These are phyloP conservation scores for Ctenopoma kingsleyae DNA, from an alignment of 2,797 vertebrate genomes.

Conservation along the genomic window DNA sequence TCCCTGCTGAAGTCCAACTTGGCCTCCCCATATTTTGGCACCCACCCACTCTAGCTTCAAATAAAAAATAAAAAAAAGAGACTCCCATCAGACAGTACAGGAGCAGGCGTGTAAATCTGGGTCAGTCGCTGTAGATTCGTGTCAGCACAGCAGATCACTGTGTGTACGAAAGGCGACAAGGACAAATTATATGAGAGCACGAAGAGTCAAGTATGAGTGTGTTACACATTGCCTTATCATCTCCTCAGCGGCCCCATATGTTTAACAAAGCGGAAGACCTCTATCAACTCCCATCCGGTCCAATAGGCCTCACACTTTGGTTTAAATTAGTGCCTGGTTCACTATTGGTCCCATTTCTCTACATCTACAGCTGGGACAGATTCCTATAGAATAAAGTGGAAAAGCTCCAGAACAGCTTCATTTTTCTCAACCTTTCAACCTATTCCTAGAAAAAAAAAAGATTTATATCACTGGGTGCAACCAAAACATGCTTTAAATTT, in stretches of 20 bases:
- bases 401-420: neutral
- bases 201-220: slow-evolving; percentile 50
- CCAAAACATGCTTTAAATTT: neutral
- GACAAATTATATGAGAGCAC: slow-evolving; percentile 40
- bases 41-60: slow-evolving; percentile 1
- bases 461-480: neutral
- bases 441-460: neutral
- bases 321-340: slow-evolving; percentile 45
- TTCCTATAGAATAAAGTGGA: slow-evolving; percentile 25
- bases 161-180: slow-evolving; percentile 48
- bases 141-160: slow-evolving; percentile 59
- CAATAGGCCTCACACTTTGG: slow-evolving; percentile 37
- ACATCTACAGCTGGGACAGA: slow-evolving; percentile 19
- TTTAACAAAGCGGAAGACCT: slow-evolving; percentile 49
- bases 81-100: slow-evolving; percentile 61
- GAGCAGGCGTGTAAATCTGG: slow-evolving; percentile 64
- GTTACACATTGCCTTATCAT: slow-evolving; percentile 53
- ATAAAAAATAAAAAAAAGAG: slow-evolving; percentile 54
- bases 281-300: slow-evolving; percentile 44
- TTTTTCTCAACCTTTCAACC: slow-evolving; percentile 51
- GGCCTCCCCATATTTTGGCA: slow-evolving; percentile 62
- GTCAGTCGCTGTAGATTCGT: slow-evolving; percentile 55
- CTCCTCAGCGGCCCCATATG: slow-evolving; percentile 31
- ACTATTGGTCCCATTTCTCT: slow-evolving; percentile 43
- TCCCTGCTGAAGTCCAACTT: slow-evolving; percentile 72